Evolutionary conservation across 2,888 invertebrate species (phyloP), one percentile per base, ranked within the genome.

Genomic region (Pharmacophagus antenor): DNA sequence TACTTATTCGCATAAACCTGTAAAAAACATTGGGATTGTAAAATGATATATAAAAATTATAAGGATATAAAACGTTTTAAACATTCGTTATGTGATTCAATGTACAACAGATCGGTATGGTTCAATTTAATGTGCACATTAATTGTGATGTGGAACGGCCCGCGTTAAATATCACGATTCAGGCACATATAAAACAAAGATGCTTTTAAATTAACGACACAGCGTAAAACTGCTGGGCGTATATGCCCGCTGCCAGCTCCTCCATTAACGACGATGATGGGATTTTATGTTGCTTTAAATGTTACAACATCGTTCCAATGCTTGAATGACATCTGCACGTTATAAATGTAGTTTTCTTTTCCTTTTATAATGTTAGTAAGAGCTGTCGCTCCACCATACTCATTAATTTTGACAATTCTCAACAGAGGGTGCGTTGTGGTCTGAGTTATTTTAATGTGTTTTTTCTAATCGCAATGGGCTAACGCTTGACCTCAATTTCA

Each of bases 101-200:
- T 42, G 17, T 42, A 42, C 42, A 42, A 49, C 41, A 44, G 47
- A 62, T 56, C 62, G 53, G 56, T 25, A 52, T 62, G 55, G 55
- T 58, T 56, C 21, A 58, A 58, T 64, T 64, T 53, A 58, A 62
- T 48, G 50, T 20, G 22, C 44, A 44, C 56, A 50, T 49, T 31
- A 50, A 48, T 52, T 20, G 48, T 37, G 41, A 49, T 25, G 31
- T 18, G 55, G 18, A 41, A 48, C n/a, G 48, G 22, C 15, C 18
- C 41, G 49, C 41, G 20, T 57, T 51, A 51, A 57, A 57, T 58
- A 46, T 22, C 58, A 52, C 52, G 52, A 51, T 51, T 52, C 52
- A 50, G 44, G 27, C 50, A 52, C 17, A 52, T 47, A 56, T 56
- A 56, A 56, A 56, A 56, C 50, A 56, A 56, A 56, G 57, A 57